phyloP scores from a whole-genome alignment of 2,113 vertebrate genomes.

The Chionodraco myersi region DNA sequence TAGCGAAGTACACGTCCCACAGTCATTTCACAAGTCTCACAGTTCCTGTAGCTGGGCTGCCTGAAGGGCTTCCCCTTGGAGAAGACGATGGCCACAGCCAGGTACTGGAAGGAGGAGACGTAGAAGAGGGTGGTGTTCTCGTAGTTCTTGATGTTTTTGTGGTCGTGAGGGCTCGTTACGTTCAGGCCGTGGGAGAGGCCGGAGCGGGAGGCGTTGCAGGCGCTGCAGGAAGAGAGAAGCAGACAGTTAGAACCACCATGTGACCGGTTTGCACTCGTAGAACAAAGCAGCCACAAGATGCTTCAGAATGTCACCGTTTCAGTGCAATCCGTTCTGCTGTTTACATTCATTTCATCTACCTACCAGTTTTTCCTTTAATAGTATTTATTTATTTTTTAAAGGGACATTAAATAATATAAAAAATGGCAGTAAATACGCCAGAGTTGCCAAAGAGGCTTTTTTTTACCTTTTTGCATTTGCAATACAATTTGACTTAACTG shows the following conservation, averaged over 20 bases:
- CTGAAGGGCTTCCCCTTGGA: slow-evolving; percentile 98
- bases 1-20: too few species aligned
- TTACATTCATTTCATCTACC: neutral
- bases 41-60: slow-evolving; percentile 95
- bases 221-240: slow-evolving; percentile 75
- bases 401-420: too few species aligned
- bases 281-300: neutral
- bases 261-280: neutral
- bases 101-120: slow-evolving; percentile 96
- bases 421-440: too few species aligned
- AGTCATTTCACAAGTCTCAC: slow-evolving; percentile 80
- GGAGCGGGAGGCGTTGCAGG: slow-evolving; percentile 80
- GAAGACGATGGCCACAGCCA: slow-evolving; percentile 94
- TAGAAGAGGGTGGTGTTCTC: slow-evolving; percentile 98
- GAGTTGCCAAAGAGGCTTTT: too few species aligned
- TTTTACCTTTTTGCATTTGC: too few species aligned
- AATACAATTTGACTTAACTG: too few species aligned
- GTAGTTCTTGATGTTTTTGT: slow-evolving; percentile 90
- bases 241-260: neutral
- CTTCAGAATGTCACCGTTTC: neutral
- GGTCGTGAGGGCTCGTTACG: slow-evolving; percentile 77
- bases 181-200: slow-evolving; percentile 71
- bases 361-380: neutral
- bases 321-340: neutral
- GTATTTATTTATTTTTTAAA: too few species aligned